Base-by-base conservation (phyloP, 2,888 invertebrate species). In the Stenolophus ochropezus region DNA sequence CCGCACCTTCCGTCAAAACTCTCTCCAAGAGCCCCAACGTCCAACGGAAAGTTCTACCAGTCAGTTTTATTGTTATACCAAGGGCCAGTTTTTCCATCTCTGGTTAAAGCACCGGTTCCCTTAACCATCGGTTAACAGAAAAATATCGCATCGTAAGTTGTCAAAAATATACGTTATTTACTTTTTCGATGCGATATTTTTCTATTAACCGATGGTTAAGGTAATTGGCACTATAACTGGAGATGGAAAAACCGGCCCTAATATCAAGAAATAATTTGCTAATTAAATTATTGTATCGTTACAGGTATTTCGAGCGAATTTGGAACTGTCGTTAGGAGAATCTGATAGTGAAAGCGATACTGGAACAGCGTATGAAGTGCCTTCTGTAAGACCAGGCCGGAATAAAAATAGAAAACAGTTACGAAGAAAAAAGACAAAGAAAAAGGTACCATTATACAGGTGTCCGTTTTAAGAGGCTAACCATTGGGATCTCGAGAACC, bases 31-130 rank as follows among this genome's bases (percentile, higher is more conserved):
- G 90, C 82, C 88, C 88, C 2, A 86, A 86, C 81, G 84, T 86
- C 0, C 91, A 90, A 85, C 89, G 93, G 83, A 91, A 92, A 90
- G 91, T 91, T 47, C 89, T 93, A 85, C 92, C 92, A 89, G 93
- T 93, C 89, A 85, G 21, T 20, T 14, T 5, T 49, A 49, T n/a
- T n/a, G n/a, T n/a, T 14, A 49, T n/a, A n/a, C n/a, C n/a, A n/a
- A n/a, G n/a, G n/a, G n/a, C n/a, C n/a, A n/a, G n/a, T n/a, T n/a
- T n/a, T n/a, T n/a, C n/a, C n/a, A n/a, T n/a, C n/a, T n/a, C n/a
- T n/a, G n/a, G n/a, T n/a, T n/a, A n/a, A n/a, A 14, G 49, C 1
- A 1, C 1, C 8, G 16, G n/a, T 6, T 16, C 1, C 3, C 27
- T 18, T 23, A 69, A 69, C 20, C 8, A 4, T 4, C 1, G 58